phyloP scores from a whole-genome alignment of 2,888 invertebrate species.

The Drosophila prolongata region DNA sequence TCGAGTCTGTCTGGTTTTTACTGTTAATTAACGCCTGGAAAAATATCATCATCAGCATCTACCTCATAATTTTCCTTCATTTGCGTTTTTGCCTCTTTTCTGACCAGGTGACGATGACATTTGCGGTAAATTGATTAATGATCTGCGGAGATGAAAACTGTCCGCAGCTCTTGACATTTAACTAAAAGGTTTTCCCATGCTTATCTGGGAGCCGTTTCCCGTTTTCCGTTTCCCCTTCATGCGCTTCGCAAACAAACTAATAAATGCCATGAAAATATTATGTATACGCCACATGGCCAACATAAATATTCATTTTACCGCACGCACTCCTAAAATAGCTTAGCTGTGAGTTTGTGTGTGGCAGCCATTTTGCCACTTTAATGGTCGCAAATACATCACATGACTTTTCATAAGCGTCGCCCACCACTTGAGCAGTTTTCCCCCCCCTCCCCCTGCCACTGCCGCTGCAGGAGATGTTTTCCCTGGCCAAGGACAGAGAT shows the following conservation, averaged over 20 bases:
- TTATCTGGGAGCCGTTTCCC: not conserved
- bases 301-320: slow-evolving; percentile 70
- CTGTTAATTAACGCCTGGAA: slow-evolving; percentile 61
- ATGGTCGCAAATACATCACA: slow-evolving; percentile 75
- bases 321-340: slow-evolving; percentile 45
- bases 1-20: slow-evolving; percentile 33
- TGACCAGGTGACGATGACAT: slow-evolving; percentile 41
- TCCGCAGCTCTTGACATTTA: slow-evolving; percentile 39
- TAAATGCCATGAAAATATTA: slow-evolving; percentile 69
- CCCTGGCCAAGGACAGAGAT: slow-evolving; percentile 54
- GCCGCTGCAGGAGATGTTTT: slow-evolving; percentile 26
- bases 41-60: slow-evolving; percentile 28
- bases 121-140: slow-evolving; percentile 63
- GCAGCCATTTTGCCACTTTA: slow-evolving; percentile 71
- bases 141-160: slow-evolving; percentile 47
- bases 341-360: slow-evolving; percentile 36
- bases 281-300: slow-evolving; percentile 65
- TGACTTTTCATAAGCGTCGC: slow-evolving; percentile 73
- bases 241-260: slow-evolving; percentile 45
- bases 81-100: slow-evolving; percentile 10
- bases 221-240: not conserved
- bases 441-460: slow-evolving; percentile 5
- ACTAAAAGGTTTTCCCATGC: slow-evolving; percentile 33
- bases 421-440: slow-evolving; percentile 62
- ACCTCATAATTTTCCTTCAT: slow-evolving; percentile 3